Evolutionary conservation across 2,888 invertebrate species (phyloP).

Genomic region (Caenorhabditis uteleia): DNA sequence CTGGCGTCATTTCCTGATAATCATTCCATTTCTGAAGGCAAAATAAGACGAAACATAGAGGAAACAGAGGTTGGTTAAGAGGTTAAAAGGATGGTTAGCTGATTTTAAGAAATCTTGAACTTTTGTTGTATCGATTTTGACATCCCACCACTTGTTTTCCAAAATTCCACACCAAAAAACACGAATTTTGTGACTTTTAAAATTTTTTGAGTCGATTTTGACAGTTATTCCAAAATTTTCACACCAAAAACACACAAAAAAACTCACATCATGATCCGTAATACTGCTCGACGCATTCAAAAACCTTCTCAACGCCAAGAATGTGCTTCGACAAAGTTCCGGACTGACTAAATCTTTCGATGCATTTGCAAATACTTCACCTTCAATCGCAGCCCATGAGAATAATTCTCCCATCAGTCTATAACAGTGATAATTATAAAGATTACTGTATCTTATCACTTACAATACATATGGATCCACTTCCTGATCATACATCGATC

Average conservation of each 20-base stretch:
- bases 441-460: too few species aligned
- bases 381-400: slow-evolving; percentile 52
- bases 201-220: too few species aligned
- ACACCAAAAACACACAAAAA: neutral
- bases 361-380: slow-evolving; percentile 73
- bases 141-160: too few species aligned
- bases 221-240: neutral
- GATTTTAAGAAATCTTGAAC: too few species aligned
- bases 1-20: slow-evolving; percentile 23
- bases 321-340: slow-evolving; percentile 41
- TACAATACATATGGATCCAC: slow-evolving; percentile 52
- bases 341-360: slow-evolving; percentile 79
- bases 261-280: slow-evolving; percentile 33
- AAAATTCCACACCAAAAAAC: too few species aligned
- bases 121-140: too few species aligned
- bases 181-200: neutral
- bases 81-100: too few species aligned
- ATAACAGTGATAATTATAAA: too few species aligned
- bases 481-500: slow-evolving; percentile 13
- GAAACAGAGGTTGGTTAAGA: too few species aligned
- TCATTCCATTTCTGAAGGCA: slow-evolving; percentile 37
- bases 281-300: slow-evolving; percentile 41
- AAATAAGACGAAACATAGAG: too few species aligned
- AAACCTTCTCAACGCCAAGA: slow-evolving; percentile 39
- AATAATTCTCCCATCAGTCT: slow-evolving; percentile 51